Evolutionary conservation across 2,113 vertebrate genomes (phyloP), one percentile per base, ranked within the genome.

Genomic region (Callorhinus ursinus): DNA sequence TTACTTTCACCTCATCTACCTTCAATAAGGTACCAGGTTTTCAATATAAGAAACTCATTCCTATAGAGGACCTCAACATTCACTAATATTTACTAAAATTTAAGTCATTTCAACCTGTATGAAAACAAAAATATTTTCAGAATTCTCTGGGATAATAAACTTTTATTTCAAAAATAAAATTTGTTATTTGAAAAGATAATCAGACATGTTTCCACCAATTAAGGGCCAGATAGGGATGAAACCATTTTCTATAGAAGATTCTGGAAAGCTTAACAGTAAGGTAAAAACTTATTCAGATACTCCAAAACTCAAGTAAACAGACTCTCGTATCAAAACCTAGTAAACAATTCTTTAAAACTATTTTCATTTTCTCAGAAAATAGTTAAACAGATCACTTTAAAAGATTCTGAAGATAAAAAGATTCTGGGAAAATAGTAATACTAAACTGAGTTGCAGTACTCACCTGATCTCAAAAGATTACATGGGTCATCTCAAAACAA

Each of bases 81-180:
- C 33, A 94, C 11, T 90, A 76, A 71, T 26, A 36, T n/a, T 93
- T 92, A 83, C 79, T 95, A 84, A 90, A 96, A 96, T 33, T 61
- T 86, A 83, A 90, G 57, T 90, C 42, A 92, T 82, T 74, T 97
- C 83, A 18, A 94, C 26, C 14, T 67, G 59, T 55, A 36, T 80
- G 1, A 83, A 97, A 95, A 53, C 59, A 94, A 93, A 88, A 72
- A 65, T 81, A 85, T 39, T 71, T 91, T 88, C 46, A 91, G 15
- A 93, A 93, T 85, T 88, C 21, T 57, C 51, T 53, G 36, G 19
- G 13, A 85, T 26, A 95, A 63, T 36, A 96, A 88, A 51, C 1
- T 2, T 92, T 79, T 67, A 91, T 89, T 93, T 97, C 28, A 96
- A 94, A 92, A 88, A 63, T 72, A 94, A 71, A 76, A 90, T 46